A percentile compares a stretch with the other conserved stretches of the same genome.
Conservation (phyloP, 2,113 vertebrate genomes). For the Boulengeromyrus knoepffleri region DNA sequence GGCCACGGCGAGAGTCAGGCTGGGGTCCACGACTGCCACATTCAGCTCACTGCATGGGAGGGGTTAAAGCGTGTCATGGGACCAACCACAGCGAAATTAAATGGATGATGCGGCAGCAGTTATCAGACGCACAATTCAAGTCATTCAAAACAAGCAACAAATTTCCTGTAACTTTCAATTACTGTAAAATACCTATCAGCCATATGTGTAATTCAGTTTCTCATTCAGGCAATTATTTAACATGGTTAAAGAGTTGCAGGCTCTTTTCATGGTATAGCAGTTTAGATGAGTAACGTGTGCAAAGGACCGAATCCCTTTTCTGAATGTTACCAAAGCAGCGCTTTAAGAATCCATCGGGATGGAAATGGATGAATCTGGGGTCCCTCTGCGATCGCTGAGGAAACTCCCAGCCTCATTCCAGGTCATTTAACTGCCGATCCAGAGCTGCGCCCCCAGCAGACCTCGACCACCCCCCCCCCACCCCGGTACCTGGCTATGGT, state of each 20-base stretch:
- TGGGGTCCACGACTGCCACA: slow-evolving; percentile 75
- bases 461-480: background rate
- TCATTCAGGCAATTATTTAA: no score
- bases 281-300: background rate
- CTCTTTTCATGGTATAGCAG: background rate
- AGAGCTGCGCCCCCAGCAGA: background rate
- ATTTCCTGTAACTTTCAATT: background rate
- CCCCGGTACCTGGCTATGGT: slow-evolving; percentile 73
- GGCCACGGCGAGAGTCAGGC: slow-evolving; percentile 79
- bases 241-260: background rate
- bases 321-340: background rate
- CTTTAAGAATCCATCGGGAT: background rate
- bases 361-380: background rate
- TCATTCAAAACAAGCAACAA: background rate
- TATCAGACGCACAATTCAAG: background rate
- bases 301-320: background rate
- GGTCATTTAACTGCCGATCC: no score
- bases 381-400: background rate
- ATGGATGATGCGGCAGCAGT: no score
- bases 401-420: background rate
- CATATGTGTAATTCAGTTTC: background rate
- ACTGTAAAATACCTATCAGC: background rate
- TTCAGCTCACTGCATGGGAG: slow-evolving; percentile 78
- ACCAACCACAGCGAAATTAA: background rate
- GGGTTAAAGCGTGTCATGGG: background rate